Evolutionary conservation across 2,888 invertebrate genomes (phyloP).

Genomic region (Timandra comae): DNA sequence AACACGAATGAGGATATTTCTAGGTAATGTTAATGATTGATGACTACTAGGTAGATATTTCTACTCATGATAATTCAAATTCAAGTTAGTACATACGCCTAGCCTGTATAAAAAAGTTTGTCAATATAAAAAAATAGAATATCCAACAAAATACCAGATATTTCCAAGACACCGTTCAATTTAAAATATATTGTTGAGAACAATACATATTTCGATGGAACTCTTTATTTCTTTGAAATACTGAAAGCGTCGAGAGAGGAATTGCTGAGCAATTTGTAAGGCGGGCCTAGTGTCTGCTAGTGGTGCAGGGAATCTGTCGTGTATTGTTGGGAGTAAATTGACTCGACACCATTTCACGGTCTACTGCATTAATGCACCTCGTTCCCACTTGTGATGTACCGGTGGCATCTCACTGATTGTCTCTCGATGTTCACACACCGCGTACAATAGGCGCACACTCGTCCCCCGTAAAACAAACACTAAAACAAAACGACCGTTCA

Average conservation of each 20-base stretch:
- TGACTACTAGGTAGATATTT: too few relatives aligned
- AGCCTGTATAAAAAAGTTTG: too few relatives aligned
- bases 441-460: background rate
- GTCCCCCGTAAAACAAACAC: conserved; percentile 3
- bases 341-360: conserved; percentile 62
- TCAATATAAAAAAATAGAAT: too few relatives aligned
- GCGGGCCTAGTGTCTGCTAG: conserved; percentile 43
- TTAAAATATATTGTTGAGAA: too few relatives aligned
- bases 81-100: too few relatives aligned
- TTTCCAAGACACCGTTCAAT: too few relatives aligned
- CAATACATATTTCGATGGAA: background rate
- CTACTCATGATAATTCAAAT: too few relatives aligned
- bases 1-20: conserved; percentile 8
- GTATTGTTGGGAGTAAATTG: conserved; percentile 61
- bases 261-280: conserved; percentile 52
- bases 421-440: conserved; percentile 9
- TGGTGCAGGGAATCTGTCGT: conserved; percentile 35
- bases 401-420: conserved; percentile 39
- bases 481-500: conserved; percentile 9
- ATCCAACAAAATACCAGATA: too few relatives aligned
- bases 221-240: conserved; percentile 44
- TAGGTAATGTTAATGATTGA: too few relatives aligned
- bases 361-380: conserved; percentile 54
- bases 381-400: conserved; percentile 41
- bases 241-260: conserved; percentile 38